Evolutionary conservation across 1,140 invertebrate genomes (phyloP), one percentile per base, ranked within the genome.

Genomic region (Coptotermes formosanus): DNA sequence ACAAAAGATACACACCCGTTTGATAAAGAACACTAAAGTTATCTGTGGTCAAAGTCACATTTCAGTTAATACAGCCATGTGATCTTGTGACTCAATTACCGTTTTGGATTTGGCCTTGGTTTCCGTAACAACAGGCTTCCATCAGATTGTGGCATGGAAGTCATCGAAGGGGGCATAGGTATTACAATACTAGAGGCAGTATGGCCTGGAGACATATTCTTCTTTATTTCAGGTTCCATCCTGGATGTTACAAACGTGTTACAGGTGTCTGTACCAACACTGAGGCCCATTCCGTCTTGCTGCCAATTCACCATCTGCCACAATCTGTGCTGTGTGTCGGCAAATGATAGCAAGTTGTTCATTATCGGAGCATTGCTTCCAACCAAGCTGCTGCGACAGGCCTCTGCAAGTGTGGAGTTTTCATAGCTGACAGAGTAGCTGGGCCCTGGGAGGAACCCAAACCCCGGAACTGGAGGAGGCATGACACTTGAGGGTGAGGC

Each of bases 261-360:
- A 9, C 11, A 30, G 43, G 25, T 52, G 30, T 48, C 45, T 3
- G 82, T 38, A n/a, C 11, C 82, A 25, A 30, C 21, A n/a, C 23
- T 87, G 32, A 88, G 87, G 32, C 91, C 86, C 14, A 90, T 89
- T 9, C 45, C 59, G 2, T 59, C 83, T 55, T 84, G 83, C 48
- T 84, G 83, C 83, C 83, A 82, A 16, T 69, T 55, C 38, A 87
- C 82, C 87, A 88, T 88, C 87, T 92, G 91, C 90, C 91, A 92
- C 89, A 92, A 91, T 55, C 91, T 88, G 86, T 92, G 91, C 82
- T 92, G 90, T 2, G 91, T 91, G 88, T 92, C 90, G 25, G 91
- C 89, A 91, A 91, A 91, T 11, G 91, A 90, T 38, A 91, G 87
- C 84, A 92, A 64, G 85, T 91, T 9, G 89, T 88, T 75, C 89